These are phyloP conservation scores for Phoebastria nigripes DNA, from an alignment of 2,797 vertebrate genomes.

Conservation along the genomic window DNA sequence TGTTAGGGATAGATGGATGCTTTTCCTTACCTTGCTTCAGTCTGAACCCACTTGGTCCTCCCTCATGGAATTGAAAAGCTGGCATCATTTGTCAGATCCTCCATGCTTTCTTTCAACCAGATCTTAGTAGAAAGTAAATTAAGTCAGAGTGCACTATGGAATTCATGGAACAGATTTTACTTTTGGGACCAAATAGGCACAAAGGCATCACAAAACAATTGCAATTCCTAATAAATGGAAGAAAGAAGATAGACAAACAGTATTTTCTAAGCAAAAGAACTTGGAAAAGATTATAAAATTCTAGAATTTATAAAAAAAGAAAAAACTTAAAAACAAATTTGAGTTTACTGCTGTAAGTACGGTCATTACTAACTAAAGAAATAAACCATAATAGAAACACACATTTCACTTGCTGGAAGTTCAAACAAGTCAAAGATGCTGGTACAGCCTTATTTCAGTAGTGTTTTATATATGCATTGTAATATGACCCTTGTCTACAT, in stretches of 20 bases:
- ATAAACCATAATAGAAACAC: not conserved
- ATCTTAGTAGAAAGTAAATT: not conserved
- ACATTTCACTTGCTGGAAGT: not conserved
- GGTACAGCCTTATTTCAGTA: not conserved
- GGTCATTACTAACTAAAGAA: not conserved
- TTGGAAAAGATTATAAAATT: not conserved
- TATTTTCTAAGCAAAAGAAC: not conserved
- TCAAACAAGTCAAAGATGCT: not conserved
- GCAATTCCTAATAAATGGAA: not conserved
- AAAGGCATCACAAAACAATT: not conserved
- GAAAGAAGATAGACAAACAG: not conserved
- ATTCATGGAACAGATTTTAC: not conserved
- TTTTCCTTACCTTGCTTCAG: not conserved
- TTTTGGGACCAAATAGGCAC: not conserved
- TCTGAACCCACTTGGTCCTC: not conserved
- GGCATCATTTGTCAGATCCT: not conserved
- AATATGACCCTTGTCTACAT: not conserved
- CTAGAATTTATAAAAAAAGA: not conserved
- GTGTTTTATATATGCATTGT: not conserved
- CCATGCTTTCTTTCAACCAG: not conserved
- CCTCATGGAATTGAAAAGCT: not conserved
- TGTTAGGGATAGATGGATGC: conserved; percentile 34
- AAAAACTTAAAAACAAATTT: not conserved
- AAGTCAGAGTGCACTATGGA: not conserved
- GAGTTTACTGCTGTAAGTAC: not conserved